phyloP scores from a whole-genome alignment of 2,113 vertebrate species.

The Tylochromis polylepis region DNA sequence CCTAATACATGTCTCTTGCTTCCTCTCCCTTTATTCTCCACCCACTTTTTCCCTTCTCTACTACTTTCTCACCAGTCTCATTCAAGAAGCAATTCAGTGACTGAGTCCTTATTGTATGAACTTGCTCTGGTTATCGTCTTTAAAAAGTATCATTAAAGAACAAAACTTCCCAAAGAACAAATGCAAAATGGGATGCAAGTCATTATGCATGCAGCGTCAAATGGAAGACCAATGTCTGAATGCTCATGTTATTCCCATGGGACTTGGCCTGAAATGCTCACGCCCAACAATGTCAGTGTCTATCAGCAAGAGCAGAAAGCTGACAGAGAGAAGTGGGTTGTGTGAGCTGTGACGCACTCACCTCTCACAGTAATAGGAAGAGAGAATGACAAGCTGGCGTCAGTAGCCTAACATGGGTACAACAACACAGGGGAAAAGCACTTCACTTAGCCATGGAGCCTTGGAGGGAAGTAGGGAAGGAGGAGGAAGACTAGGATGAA shows the following conservation, averaged over 20 bases:
- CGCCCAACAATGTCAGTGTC: conserved; percentile 26
- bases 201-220: conserved; percentile 39
- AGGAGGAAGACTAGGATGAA: not conserved
- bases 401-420: conserved; percentile 41
- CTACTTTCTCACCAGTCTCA: not conserved
- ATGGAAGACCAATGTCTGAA: conserved; percentile 47
- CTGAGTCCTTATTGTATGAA: conserved; percentile 30
- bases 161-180: not conserved
- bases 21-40: not conserved
- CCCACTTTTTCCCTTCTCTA: not conserved
- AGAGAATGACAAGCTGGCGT: conserved; percentile 53
- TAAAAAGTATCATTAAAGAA: not conserved
- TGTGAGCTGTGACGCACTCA: conserved; percentile 40
- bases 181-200: conserved; percentile 4
- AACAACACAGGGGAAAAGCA: conserved; percentile 37
- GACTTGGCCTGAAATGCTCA: conserved; percentile 41
- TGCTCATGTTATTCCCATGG: not conserved
- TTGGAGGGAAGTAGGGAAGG: not conserved
- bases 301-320: conserved; percentile 44
- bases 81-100: conserved; percentile 38
- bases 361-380: conserved; percentile 31
- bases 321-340: conserved; percentile 39
- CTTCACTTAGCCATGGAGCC: conserved; percentile 34
- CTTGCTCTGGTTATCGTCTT: not conserved
- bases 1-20: not conserved